phyloP scores from a whole-genome alignment of 2,888 invertebrate genomes.

The Sialis fuliginosa region DNA sequence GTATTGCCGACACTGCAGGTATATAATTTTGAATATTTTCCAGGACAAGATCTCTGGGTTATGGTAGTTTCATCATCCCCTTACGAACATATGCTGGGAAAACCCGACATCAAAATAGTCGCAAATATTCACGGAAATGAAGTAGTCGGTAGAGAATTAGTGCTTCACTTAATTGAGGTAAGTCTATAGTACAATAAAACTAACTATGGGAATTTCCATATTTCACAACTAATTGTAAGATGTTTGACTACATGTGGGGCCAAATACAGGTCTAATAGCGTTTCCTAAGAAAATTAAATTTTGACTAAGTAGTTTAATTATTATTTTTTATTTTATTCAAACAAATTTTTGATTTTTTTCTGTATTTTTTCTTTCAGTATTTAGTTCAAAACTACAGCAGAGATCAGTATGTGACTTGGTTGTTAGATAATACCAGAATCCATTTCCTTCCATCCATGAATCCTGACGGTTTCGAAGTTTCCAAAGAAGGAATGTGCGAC shows the following conservation, averaged over 20 bases:
- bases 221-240: background rate
- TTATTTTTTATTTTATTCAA: too few species aligned
- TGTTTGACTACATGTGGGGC: background rate
- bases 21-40: conserved; percentile 5
- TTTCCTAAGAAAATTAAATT: background rate
- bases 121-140: conserved; percentile 96
- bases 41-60: conserved; percentile 85
- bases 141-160: conserved; percentile 84
- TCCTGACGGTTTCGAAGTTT: conserved; percentile 91
- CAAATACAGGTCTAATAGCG: conserved; percentile 4
- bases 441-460: conserved; percentile 98
- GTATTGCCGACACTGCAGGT: too few species aligned
- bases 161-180: conserved; percentile 79
- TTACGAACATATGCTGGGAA: conserved; percentile 81
- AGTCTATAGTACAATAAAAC: conserved; percentile 10
- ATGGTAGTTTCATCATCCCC: conserved; percentile 82
- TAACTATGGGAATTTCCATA: too few species aligned
- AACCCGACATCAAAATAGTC: conserved; percentile 96
- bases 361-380: conserved; percentile 39
- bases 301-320: too few species aligned
- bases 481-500: conserved; percentile 76
- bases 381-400: conserved; percentile 65
- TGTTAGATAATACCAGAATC: conserved; percentile 87
- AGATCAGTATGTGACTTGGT: conserved; percentile 75
- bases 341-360: too few species aligned